These are phyloP conservation scores for Melanotus villosus DNA, from an alignment of 2,888 invertebrate species.

Conservation along the genomic window DNA sequence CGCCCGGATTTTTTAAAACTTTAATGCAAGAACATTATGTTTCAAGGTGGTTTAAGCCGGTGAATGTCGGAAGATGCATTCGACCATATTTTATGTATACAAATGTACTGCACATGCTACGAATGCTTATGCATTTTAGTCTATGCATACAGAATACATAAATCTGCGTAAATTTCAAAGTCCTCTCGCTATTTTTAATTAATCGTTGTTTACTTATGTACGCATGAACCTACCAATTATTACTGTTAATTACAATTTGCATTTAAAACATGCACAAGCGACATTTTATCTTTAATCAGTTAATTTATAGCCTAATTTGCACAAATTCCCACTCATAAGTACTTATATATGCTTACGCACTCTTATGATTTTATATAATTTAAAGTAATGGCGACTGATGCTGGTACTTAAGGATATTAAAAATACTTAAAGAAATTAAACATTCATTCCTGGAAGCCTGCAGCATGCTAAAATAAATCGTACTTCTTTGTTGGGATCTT, in stretches of 20 bases:
- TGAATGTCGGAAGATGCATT: constrained; percentile 14
- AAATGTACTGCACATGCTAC: constrained; percentile 11
- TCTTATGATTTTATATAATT: constrained; percentile 32
- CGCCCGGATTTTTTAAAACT: neutral
- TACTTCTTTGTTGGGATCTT: neutral
- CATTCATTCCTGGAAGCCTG: constrained; percentile 7
- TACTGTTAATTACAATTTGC: constrained; percentile 40
- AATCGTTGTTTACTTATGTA: constrained; percentile 31
- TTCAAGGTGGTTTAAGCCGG: neutral
- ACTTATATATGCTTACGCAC: constrained; percentile 38
- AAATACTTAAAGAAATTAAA: constrained; percentile 26
- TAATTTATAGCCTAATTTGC: constrained; percentile 40
- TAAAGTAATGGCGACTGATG: constrained; percentile 24
- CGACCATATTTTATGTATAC: constrained; percentile 19
- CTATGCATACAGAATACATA: constrained; percentile 16
- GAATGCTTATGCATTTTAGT: constrained; percentile 28
- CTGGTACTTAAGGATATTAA: constrained; percentile 22
- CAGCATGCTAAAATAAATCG: neutral
- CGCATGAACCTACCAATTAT: constrained; percentile 39
- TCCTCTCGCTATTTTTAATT: constrained; percentile 37
- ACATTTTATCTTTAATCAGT: constrained; percentile 25
- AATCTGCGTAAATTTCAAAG: constrained; percentile 43
- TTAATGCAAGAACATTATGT: neutral
- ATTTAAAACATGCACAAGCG: constrained; percentile 29
- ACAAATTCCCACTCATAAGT: constrained; percentile 32